phyloP scores from a whole-genome alignment of 92 coral and sea anemone species.

The Palythoa heliodiscus region DNA sequence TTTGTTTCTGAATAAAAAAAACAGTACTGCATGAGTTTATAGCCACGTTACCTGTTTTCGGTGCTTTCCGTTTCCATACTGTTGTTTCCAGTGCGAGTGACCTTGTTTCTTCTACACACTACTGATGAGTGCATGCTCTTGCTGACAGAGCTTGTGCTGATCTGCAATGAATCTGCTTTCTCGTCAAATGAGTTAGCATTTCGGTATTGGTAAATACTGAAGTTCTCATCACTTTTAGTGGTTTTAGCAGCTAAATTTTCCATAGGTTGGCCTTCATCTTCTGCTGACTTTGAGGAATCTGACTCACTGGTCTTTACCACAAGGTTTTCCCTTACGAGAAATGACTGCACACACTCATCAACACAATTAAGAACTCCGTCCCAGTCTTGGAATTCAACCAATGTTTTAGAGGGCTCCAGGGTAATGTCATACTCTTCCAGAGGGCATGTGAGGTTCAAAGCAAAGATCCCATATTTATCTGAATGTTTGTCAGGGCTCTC shows the following conservation, averaged over 20 bases:
- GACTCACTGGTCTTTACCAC: slow-evolving; percentile 3
- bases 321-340: slow-evolving; percentile 62
- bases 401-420: slow-evolving; percentile 90
- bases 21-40: too few relatives aligned
- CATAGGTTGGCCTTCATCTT: slow-evolving; percentile 4
- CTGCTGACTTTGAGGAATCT: slow-evolving; percentile 33
- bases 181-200: not conserved
- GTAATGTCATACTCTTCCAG: slow-evolving; percentile 81
- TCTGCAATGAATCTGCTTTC: slow-evolving; percentile 46
- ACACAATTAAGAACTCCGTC: slow-evolving; percentile 69
- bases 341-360: slow-evolving; percentile 67
- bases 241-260: slow-evolving; percentile 1
- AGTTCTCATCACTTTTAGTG: slow-evolving; percentile 17
- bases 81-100: not conserved
- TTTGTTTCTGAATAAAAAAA: too few relatives aligned
- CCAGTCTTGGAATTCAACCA: slow-evolving; percentile 97
- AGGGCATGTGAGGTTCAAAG: slow-evolving; percentile 76
- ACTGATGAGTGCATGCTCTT: slow-evolving; percentile 84
- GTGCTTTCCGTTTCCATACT: not conserved
- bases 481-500: slow-evolving; percentile 59
- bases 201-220: slow-evolving; percentile 2
- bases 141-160: slow-evolving; percentile 67
- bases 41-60: slow-evolving; percentile 4
- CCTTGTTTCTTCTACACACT: slow-evolving; percentile 59
- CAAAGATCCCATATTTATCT: slow-evolving; percentile 83